Conservation (phyloP, 2,113 vertebrate genomes). For the Pteruthius melanotis region DNA sequence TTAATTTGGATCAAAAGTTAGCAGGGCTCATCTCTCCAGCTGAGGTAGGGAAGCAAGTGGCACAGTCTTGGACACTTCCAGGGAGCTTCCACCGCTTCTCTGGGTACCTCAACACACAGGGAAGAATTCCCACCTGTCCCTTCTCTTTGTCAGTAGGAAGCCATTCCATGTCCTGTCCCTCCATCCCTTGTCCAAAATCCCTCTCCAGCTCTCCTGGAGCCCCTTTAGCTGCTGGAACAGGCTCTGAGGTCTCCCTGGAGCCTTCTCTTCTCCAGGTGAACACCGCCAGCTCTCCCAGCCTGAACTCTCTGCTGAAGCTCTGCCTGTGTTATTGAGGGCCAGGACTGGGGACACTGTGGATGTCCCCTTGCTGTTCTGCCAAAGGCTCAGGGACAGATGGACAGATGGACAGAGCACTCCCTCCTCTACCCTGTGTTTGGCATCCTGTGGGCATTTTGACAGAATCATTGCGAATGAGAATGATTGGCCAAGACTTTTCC, state of each 20-base stretch:
- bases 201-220: neutral
- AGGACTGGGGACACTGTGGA: neutral
- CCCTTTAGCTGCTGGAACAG: neutral
- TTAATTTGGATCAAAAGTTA: conserved; percentile 66
- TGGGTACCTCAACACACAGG: neutral
- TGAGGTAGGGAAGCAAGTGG: neutral
- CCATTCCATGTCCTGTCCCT: neutral
- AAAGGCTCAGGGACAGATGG: neutral
- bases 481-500: neutral
- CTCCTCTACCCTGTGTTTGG: neutral
- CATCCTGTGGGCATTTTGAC: neutral
- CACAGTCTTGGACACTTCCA: neutral
- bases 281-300: neutral
- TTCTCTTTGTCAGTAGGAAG: neutral
- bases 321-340: neutral
- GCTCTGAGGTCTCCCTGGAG: neutral
- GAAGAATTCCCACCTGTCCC: neutral
- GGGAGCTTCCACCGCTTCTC: neutral
- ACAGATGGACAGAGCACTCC: neutral
- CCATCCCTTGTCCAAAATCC: neutral
- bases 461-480: neutral
- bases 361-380: neutral
- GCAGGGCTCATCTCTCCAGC: neutral
- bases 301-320: neutral
- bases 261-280: neutral